Evolutionary conservation across 1,140 invertebrate genomes (phyloP).

Genomic region (Zaprionus ghesquierei): DNA sequence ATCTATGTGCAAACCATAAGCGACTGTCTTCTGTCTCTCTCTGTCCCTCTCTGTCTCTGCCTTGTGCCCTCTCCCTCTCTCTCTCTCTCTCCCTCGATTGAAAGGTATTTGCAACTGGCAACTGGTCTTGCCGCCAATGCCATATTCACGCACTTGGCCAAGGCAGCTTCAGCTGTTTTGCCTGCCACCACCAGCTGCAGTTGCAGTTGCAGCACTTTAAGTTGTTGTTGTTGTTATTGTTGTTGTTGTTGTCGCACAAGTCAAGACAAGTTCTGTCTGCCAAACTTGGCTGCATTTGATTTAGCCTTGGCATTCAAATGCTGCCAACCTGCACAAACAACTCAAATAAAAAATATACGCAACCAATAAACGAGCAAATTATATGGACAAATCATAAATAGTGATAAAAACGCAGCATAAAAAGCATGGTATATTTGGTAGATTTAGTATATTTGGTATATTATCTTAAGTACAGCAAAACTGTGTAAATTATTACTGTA

Average conservation of each 20-base stretch:
- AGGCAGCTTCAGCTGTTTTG: slow-evolving; percentile 1
- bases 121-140: slow-evolving; percentile 37
- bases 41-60: neutral
- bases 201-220: slow-evolving; percentile 8
- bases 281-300: slow-evolving; percentile 31
- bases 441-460: too few relatives aligned
- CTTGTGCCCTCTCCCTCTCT: neutral
- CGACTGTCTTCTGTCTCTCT: neutral
- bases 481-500: too few relatives aligned
- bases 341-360: neutral
- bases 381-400: neutral
- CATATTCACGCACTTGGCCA: slow-evolving; percentile 19
- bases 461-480: too few relatives aligned
- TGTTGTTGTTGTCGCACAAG: neutral
- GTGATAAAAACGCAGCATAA: neutral
- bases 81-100: slow-evolving; percentile 7
- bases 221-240: neutral
- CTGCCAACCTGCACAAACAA: slow-evolving; percentile 12
- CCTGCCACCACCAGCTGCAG: neutral
- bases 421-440: too few relatives aligned
- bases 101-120: slow-evolving; percentile 20
- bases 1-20: neutral
- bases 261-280: slow-evolving; percentile 43
- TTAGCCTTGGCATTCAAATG: slow-evolving; percentile 31
- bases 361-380: slow-evolving; percentile 21